phyloP scores from a whole-genome alignment of 2,888 invertebrate genomes.

The Stenolophus ochropezus region DNA sequence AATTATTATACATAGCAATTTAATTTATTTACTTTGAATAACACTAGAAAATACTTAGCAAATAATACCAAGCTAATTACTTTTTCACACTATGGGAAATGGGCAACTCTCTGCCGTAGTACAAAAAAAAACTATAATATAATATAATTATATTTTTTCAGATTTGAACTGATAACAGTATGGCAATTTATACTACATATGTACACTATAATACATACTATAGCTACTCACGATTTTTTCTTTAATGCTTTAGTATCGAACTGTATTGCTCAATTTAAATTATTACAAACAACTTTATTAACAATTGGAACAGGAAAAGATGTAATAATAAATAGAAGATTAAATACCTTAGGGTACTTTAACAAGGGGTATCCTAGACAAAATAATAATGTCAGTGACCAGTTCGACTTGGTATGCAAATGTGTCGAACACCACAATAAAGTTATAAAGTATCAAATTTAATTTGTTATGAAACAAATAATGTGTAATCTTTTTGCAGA shows the following conservation, averaged over 20 bases:
- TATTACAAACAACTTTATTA: slow-evolving; percentile 23
- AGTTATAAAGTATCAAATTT: slow-evolving; percentile 33
- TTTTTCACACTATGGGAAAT: too few species aligned
- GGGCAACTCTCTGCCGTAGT: too few species aligned
- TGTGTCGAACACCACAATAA: slow-evolving; percentile 54
- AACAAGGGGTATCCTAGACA: neutral
- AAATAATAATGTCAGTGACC: neutral
- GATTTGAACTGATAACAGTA: slow-evolving; percentile 44
- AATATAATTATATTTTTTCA: neutral
- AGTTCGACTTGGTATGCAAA: slow-evolving; percentile 39
- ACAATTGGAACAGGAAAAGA: slow-evolving; percentile 32
- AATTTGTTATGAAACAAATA: neutral
- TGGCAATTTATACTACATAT: slow-evolving; percentile 40
- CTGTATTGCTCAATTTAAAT: slow-evolving; percentile 53
- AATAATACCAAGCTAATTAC: too few species aligned
- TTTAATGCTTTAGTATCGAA: slow-evolving; percentile 37
- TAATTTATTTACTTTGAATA: too few species aligned
- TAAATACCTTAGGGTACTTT: neutral
- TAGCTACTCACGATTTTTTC: slow-evolving; percentile 52
- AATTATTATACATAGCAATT: too few species aligned
- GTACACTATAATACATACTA: slow-evolving; percentile 34
- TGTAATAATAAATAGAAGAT: slow-evolving; percentile 11
- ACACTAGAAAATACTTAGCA: too few species aligned
- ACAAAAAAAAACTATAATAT: neutral
- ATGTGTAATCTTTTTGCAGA: slow-evolving; percentile 20